Evolutionary conservation across 2,797 vertebrate species (phyloP).

Genomic region (Phataginus tetradactyla): DNA sequence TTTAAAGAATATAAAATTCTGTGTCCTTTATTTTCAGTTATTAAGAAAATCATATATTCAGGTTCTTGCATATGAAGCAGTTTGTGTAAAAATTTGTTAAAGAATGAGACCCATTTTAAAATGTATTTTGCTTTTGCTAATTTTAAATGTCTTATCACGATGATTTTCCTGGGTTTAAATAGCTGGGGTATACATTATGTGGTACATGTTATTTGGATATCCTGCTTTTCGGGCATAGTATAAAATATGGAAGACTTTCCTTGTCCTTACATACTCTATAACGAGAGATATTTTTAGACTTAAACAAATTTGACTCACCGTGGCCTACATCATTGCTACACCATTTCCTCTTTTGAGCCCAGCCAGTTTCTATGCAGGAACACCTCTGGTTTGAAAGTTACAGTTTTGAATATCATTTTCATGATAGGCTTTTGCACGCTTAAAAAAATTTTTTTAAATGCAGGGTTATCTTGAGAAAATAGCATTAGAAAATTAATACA

Average conservation of each 20-base stretch:
- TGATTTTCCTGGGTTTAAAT: slow-evolving; percentile 17
- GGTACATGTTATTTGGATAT: not conserved
- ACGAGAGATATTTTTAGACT: slow-evolving; percentile 36
- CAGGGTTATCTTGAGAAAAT: slow-evolving; percentile 13
- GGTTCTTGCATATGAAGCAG: slow-evolving; percentile 76
- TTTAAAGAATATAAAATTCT: slow-evolving; percentile 55
- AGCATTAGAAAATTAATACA: slow-evolving; percentile 35
- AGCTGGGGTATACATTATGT: not conserved
- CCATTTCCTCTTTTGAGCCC: slow-evolving; percentile 10
- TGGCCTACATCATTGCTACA: not conserved
- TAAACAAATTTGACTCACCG: slow-evolving; percentile 57
- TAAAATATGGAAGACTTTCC: slow-evolving; percentile 35
- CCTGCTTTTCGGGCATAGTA: not conserved
- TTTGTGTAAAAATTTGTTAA: slow-evolving; percentile 28
- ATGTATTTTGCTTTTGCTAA: not conserved
- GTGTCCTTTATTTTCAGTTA: slow-evolving; percentile 69
- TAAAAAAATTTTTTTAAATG: not conserved
- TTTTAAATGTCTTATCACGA: slow-evolving; percentile 1
- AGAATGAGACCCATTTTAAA: slow-evolving; percentile 42
- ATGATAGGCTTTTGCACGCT: not conserved
- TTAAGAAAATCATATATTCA: slow-evolving; percentile 46
- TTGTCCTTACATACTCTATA: slow-evolving; percentile 16
- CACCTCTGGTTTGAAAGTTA: slow-evolving; percentile 28
- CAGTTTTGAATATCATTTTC: slow-evolving; percentile 43
- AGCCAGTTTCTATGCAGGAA: slow-evolving; percentile 14